Evolutionary conservation across 2,113 vertebrate genomes (phyloP).

Genomic region (Scortum barcoo): DNA sequence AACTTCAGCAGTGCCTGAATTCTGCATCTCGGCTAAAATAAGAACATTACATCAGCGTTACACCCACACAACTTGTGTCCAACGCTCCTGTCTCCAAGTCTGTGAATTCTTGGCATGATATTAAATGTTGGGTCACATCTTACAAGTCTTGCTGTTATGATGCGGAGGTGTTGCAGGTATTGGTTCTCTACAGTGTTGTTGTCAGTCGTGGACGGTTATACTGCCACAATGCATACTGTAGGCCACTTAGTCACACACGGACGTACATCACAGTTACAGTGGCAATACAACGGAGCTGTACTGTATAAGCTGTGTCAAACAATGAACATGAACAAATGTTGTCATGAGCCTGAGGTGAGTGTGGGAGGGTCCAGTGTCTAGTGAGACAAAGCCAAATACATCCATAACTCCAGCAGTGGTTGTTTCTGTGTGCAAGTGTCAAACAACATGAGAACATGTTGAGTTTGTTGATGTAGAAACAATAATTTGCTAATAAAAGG

Average conservation of each 20-base stretch:
- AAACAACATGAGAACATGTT: conserved; percentile 35
- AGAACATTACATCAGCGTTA: conserved; percentile 50
- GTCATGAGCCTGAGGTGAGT: conserved; percentile 26
- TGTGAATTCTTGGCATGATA: conserved; percentile 50
- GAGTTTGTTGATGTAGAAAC: conserved; percentile 36
- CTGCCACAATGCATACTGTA: conserved; percentile 11
- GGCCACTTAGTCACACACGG: conserved; percentile 23
- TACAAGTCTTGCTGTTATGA: conserved; percentile 16
- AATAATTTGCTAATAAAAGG: conserved; percentile 37
- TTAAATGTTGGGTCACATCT: conserved; percentile 26
- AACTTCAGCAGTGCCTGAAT: conserved; percentile 45
- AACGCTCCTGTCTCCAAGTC: conserved; percentile 52
- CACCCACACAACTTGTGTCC: conserved; percentile 68
- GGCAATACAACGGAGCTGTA: conserved; percentile 45
- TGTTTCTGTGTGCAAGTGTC: conserved; percentile 10
- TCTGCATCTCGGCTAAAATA: conserved; percentile 62
- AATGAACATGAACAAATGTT: conserved; percentile 38
- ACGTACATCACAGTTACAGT: conserved; percentile 17
- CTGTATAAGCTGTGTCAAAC: conserved; percentile 32
- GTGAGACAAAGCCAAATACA: conserved; percentile 43
- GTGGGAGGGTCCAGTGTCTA: conserved; percentile 27
- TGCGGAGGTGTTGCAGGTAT: conserved; percentile 48
- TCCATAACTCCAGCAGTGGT: conserved; percentile 22
- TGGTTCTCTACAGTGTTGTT: conserved; percentile 47
- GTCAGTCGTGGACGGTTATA: conserved; percentile 30